These are phyloP conservation scores for Theocolax elegans DNA, from an alignment of 1,140 invertebrate species.

Conservation along the genomic window DNA sequence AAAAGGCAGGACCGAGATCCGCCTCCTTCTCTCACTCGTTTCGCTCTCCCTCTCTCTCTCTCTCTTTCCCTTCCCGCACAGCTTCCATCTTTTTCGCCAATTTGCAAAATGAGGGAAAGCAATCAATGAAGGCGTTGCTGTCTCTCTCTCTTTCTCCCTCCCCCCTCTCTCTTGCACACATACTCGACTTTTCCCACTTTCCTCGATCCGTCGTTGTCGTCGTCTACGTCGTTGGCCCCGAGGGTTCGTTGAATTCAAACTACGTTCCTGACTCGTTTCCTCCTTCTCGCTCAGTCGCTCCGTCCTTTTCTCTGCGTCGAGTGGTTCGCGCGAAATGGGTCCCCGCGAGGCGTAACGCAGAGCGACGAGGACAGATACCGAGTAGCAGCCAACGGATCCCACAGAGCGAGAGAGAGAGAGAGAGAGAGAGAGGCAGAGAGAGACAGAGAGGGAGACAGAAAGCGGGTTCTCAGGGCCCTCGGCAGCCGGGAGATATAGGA, in stretches of 20 bases:
- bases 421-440: neutral
- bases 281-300: neutral
- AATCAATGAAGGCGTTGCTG: conserved; percentile 26
- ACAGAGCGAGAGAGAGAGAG: neutral
- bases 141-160: neutral
- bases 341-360: conserved; percentile 61
- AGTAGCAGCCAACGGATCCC: too few relatives aligned
- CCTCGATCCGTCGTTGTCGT: neutral
- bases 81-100: neutral
- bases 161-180: neutral
- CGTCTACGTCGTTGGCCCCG: too few relatives aligned
- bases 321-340: conserved; percentile 59
- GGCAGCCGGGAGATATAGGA: too few relatives aligned
- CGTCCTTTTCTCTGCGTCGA: neutral
- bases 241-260: neutral
- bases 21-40: neutral
- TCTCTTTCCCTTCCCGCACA: too few relatives aligned
- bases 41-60: too few relatives aligned
- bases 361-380: neutral
- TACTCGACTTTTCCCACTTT: neutral
- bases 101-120: conserved; percentile 35
- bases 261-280: neutral
- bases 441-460: neutral
- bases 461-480: neutral
- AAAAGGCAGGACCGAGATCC: neutral